phyloP scores from a whole-genome alignment of 2,888 invertebrate species.

The Lasioglossum villosulum region DNA sequence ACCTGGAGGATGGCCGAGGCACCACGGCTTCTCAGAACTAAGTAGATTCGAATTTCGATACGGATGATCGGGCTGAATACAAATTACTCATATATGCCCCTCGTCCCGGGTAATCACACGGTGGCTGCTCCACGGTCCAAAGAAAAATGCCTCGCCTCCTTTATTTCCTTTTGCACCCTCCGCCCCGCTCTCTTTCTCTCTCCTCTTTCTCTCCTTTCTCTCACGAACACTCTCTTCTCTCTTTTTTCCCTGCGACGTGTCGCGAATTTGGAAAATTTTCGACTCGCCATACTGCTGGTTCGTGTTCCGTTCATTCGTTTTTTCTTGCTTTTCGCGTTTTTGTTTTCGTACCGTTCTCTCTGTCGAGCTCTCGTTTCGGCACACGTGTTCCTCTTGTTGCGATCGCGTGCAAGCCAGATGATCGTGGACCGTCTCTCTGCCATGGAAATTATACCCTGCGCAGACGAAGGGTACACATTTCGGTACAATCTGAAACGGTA shows the following conservation, averaged over 20 bases:
- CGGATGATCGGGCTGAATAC: conserved; percentile 85
- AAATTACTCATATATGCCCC: conserved; percentile 84
- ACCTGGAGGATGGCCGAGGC: conserved; percentile 66
- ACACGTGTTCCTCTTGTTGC: background rate
- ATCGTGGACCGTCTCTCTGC: conserved; percentile 2
- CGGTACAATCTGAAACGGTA: conserved; percentile 7
- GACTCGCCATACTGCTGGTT: background rate
- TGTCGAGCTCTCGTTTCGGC: background rate
- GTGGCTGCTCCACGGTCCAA: conserved; percentile 82
- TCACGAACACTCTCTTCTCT: conserved; percentile 13
- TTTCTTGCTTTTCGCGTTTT: background rate
- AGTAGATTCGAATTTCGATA: conserved; percentile 85
- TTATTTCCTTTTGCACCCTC: conserved; percentile 68
- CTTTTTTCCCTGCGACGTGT: conserved; percentile 25
- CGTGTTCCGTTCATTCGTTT: background rate
- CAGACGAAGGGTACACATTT: background rate
- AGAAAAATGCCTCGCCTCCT: conserved; percentile 80
- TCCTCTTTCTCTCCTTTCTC: conserved; percentile 18
- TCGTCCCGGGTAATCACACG: conserved; percentile 83
- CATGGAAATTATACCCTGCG: conserved; percentile 2
- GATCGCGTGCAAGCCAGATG: background rate
- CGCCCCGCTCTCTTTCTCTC: conserved; percentile 42
- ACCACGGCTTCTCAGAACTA: conserved; percentile 84
- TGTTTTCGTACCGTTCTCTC: background rate
- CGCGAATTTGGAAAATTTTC: conserved; percentile 33